A percentile compares a stretch with the other conserved stretches of the same genome.
Conservation (phyloP, 2,113 vertebrate genomes). For the Oncorhynchus mykiss region DNA sequence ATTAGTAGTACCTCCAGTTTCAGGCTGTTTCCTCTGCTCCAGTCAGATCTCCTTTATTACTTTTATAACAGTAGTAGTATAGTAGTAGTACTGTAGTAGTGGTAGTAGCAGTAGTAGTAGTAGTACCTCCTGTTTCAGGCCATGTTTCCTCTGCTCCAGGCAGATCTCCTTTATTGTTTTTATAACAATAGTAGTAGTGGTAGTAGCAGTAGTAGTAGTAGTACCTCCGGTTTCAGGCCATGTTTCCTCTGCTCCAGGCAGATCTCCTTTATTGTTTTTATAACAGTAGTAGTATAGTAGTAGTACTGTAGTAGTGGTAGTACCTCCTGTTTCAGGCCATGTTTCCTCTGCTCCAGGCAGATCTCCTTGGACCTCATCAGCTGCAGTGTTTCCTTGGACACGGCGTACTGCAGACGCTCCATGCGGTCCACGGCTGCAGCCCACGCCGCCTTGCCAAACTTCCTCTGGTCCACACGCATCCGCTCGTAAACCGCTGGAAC, state of each 20-base stretch:
- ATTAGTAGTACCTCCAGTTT: slow-evolving; percentile 84
- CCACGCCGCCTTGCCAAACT: slow-evolving; percentile 95
- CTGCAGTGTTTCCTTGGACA: slow-evolving; percentile 95
- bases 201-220: no score
- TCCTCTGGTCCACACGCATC: slow-evolving; percentile 93
- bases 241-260: no score
- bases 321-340: slow-evolving; percentile 92
- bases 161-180: no score
- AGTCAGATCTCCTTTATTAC: slow-evolving; percentile 86
- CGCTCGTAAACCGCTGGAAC: slow-evolving; percentile 86
- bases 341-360: slow-evolving; percentile 94
- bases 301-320: neutral
- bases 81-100: no score
- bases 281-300: no score
- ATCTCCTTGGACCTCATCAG: slow-evolving; percentile 98
- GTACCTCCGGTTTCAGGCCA: no score
- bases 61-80: no score
- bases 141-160: no score
- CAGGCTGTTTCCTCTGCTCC: slow-evolving; percentile 89
- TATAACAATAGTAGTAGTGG: no score
- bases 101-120: slow-evolving; percentile 57
- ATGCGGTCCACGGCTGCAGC: slow-evolving; percentile 89
- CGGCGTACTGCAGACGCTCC: slow-evolving; percentile 91
- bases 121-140: no score
- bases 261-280: no score